A percentile compares a stretch with the other conserved stretches of the same genome.
Evolutionary conservation across 2,888 invertebrate species (phyloP).

Genomic region (Dusona sp.): DNA sequence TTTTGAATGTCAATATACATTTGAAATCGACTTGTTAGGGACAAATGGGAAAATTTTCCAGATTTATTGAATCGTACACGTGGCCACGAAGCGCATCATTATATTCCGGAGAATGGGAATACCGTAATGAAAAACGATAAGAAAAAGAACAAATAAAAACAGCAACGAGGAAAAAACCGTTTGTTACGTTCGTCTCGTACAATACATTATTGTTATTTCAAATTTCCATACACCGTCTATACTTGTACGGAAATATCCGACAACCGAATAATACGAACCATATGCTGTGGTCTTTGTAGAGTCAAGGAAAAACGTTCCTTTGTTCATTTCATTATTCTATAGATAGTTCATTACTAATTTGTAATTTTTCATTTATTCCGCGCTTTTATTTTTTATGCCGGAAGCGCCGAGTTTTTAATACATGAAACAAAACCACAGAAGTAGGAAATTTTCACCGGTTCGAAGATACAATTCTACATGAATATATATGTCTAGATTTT

Average conservation of each 20-base stretch:
- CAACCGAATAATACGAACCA: too few species aligned
- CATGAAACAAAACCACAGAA: neutral
- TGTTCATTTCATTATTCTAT: too few species aligned
- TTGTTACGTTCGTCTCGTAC: neutral
- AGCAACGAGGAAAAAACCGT: neutral
- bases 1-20: conserved; percentile 62
- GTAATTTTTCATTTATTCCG: neutral
- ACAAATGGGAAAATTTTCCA: conserved; percentile 15
- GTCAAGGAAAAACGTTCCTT: too few species aligned
- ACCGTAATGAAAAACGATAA: conserved; percentile 18
- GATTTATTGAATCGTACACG: conserved; percentile 58
- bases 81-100: conserved; percentile 55
- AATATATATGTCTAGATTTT: neutral
- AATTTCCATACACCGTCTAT: too few species aligned
- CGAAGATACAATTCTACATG: neutral
- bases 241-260: too few species aligned
- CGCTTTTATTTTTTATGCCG: neutral
- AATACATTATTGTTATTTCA: neutral
- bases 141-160: conserved; percentile 11
- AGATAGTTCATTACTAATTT: neutral
- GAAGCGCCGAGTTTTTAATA: neutral
- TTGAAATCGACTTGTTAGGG: conserved; percentile 59
- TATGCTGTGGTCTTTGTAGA: too few species aligned
- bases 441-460: neutral
- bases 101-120: conserved; percentile 48